Conservation (phyloP, 2,888 invertebrate species). For the Nemurella pictetii region DNA sequence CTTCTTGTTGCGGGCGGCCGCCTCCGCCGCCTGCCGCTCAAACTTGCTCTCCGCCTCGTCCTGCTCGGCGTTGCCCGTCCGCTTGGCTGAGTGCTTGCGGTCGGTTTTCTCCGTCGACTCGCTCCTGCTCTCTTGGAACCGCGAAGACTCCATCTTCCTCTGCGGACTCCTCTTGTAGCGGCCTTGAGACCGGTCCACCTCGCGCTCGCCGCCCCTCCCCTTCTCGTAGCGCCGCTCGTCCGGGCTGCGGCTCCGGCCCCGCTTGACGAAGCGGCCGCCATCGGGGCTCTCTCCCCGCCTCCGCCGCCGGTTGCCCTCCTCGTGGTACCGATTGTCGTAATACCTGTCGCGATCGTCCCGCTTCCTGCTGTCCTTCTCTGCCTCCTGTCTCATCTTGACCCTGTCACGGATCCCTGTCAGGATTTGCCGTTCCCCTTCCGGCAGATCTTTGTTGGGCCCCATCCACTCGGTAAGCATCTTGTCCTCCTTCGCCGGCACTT, state of each 20-base stretch:
- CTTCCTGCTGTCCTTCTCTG: slow-evolving; percentile 46
- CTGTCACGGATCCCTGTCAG: slow-evolving; percentile 58
- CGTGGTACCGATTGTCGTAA: slow-evolving; percentile 49
- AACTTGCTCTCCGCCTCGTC: slow-evolving; percentile 49
- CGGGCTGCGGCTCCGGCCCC: slow-evolving; percentile 30
- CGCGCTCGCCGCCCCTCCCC: slow-evolving; percentile 5
- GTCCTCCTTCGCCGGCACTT: slow-evolving; percentile 40
- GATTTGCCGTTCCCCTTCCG: slow-evolving; percentile 55
- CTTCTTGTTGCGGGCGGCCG: slow-evolving; percentile 42
- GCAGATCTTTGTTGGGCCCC: slow-evolving; percentile 54
- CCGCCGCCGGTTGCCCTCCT: slow-evolving; percentile 48
- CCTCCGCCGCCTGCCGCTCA: slow-evolving; percentile 50
- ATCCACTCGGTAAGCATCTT: slow-evolving; percentile 56
- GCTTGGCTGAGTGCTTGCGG: slow-evolving; percentile 20
- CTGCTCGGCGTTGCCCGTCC: slow-evolving; percentile 27
- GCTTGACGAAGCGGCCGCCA: slow-evolving; percentile 38
- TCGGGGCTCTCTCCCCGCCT: slow-evolving; percentile 43
- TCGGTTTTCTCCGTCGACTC: slow-evolving; percentile 21
- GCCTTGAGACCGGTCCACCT: slow-evolving; percentile 13
- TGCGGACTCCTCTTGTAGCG: slow-evolving; percentile 25
- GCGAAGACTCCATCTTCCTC: neutral
- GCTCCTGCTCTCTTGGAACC: neutral
- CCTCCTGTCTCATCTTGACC: slow-evolving; percentile 58
- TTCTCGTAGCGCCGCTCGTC: slow-evolving; percentile 30
- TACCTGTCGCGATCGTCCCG: slow-evolving; percentile 25